A percentile compares a stretch with the other conserved stretches of the same genome.
These are phyloP conservation scores for Anthonomus grandis DNA, from an alignment of 1,140 invertebrate genomes.

Conservation along the genomic window DNA sequence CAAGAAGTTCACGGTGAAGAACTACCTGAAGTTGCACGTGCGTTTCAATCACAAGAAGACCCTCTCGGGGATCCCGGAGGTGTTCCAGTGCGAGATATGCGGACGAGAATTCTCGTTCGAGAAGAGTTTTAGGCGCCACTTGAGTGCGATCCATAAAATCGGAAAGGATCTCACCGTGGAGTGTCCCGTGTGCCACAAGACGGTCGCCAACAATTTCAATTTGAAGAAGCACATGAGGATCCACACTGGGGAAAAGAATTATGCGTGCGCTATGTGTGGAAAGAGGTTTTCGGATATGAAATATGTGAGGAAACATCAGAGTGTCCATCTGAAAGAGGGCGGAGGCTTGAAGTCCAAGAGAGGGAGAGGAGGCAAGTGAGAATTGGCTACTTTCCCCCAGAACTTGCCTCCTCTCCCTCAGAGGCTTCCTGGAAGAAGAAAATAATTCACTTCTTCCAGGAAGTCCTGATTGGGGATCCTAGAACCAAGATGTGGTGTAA, in stretches of 20 bases:
- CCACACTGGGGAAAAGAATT: slow-evolving; percentile 78
- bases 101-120: slow-evolving; percentile 38
- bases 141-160: slow-evolving; percentile 35
- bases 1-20: slow-evolving; percentile 49
- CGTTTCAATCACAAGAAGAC: slow-evolving; percentile 36
- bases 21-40: slow-evolving; percentile 45
- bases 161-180: slow-evolving; percentile 29
- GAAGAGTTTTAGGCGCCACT: slow-evolving; percentile 33
- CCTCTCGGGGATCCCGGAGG: slow-evolving; percentile 30
- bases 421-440: too few relatives aligned
- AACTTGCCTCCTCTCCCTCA: too few relatives aligned
- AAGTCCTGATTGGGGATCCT: too few relatives aligned
- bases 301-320: slow-evolving; percentile 54
- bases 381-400: too few relatives aligned
- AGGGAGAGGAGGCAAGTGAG: too few relatives aligned
- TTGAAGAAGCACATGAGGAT: slow-evolving; percentile 68
- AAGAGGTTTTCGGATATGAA: slow-evolving; percentile 74
- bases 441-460: too few relatives aligned
- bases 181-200: slow-evolving; percentile 49
- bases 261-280: slow-evolving; percentile 82
- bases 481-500: too few relatives aligned
- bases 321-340: slow-evolving; percentile 48
- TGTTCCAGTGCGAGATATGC: slow-evolving; percentile 33
- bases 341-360: slow-evolving; percentile 3
- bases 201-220: slow-evolving; percentile 55